These are phyloP conservation scores for Apus apus DNA, from an alignment of 2,113 vertebrate genomes.

Conservation along the genomic window DNA sequence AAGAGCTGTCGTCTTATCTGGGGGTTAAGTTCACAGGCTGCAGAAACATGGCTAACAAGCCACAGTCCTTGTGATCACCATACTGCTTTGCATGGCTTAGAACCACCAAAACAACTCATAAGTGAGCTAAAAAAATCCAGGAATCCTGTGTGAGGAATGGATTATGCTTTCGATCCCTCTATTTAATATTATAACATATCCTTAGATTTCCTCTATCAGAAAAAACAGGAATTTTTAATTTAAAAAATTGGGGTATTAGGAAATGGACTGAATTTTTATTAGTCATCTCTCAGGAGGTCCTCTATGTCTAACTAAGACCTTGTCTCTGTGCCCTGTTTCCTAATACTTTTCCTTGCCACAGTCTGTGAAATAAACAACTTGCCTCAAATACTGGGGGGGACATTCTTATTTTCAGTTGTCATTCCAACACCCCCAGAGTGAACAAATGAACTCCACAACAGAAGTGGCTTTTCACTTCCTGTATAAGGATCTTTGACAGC, in stretches of 20 bases:
- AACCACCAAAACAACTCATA: not conserved
- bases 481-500: not conserved
- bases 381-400: not conserved
- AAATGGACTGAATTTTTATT: not conserved
- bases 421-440: not conserved
- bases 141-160: not conserved
- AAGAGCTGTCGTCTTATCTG: not conserved
- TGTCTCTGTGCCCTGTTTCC: not conserved
- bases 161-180: not conserved
- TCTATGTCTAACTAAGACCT: not conserved
- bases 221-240: rapidly evolving
- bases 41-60: not conserved
- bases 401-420: not conserved
- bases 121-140: not conserved
- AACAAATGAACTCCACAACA: not conserved
- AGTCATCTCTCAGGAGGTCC: not conserved
- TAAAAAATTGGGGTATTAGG: not conserved
- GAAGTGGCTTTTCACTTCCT: not conserved
- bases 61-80: not conserved
- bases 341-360: not conserved
- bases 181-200: not conserved
- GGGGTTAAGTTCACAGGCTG: not conserved
- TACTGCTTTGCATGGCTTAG: not conserved
- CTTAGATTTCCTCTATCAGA: rapidly evolving
- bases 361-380: not conserved